These are phyloP conservation scores for Cyanoramphus novaezelandiae DNA, from an alignment of 2,113 vertebrate genomes.

Conservation along the genomic window DNA sequence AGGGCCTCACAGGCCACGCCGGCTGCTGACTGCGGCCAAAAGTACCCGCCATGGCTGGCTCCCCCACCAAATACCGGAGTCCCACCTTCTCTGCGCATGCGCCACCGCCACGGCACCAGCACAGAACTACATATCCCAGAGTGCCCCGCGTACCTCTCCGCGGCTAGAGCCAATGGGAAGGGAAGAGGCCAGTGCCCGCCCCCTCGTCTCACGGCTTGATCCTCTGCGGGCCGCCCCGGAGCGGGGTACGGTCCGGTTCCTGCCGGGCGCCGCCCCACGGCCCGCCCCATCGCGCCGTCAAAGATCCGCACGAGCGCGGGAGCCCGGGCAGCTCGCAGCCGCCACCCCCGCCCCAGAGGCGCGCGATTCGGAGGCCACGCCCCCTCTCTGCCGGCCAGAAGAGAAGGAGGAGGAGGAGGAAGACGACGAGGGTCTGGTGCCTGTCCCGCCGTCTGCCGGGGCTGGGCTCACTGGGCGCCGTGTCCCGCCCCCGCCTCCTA, in stretches of 20 bases:
- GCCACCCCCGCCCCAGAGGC: not conserved
- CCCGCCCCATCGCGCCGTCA: not conserved
- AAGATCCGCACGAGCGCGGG: not conserved
- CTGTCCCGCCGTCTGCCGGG: not conserved
- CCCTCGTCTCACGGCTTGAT: not conserved
- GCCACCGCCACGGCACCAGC: rapidly evolving
- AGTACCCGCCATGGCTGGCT: not conserved
- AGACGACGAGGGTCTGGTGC: not conserved
- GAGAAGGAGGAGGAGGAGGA: not conserved
- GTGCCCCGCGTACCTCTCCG: rapidly evolving
- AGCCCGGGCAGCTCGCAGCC: not conserved
- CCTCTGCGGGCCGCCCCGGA: not conserved
- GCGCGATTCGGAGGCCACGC: not conserved
- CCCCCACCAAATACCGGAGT: rapidly evolving
- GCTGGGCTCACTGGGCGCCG: not conserved
- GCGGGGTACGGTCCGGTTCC: not conserved
- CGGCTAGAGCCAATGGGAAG: not conserved
- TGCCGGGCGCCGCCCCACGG: not conserved
- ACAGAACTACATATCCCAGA: conserved; percentile 24
- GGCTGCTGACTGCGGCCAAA: rapidly evolving
- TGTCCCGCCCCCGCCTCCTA: not conserved
- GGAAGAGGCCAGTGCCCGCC: not conserved
- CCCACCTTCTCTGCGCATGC: not conserved
- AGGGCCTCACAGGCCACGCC: not conserved
- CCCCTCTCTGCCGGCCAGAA: not conserved